These are phyloP conservation scores for Dissostichus mawsoni DNA, from an alignment of 2,113 vertebrate species.

Conservation along the genomic window DNA sequence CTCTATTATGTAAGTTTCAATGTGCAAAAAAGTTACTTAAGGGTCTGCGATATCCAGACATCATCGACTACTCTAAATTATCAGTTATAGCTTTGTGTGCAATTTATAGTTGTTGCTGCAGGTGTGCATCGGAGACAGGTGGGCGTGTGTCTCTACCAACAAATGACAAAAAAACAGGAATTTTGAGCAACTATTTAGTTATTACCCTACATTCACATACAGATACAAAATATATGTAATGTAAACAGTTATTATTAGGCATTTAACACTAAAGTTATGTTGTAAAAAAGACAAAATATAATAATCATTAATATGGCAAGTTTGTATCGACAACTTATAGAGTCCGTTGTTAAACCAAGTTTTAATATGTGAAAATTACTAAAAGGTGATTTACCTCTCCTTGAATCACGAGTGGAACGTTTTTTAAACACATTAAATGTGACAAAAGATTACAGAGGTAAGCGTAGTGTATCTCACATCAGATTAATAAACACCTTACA, in stretches of 20 bases:
- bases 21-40: neutral
- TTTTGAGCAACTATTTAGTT: neutral
- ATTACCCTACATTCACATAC: no score
- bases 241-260: no score
- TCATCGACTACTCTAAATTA: neutral
- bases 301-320: no score
- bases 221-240: no score
- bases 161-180: neutral
- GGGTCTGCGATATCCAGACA: neutral
- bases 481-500: neutral
- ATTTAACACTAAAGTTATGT: no score
- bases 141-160: neutral
- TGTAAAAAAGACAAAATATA: no score
- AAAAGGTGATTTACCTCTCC: neutral
- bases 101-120: neutral
- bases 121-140: slow-evolving; percentile 32
- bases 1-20: neutral
- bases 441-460: neutral
- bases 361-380: neutral
- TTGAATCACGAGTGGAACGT: neutral
- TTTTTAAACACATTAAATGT: neutral
- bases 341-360: no score
- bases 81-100: neutral
- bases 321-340: no score
- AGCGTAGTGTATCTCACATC: neutral